A percentile compares a stretch with the other conserved stretches of the same genome.
Evolutionary conservation across 2,888 invertebrate genomes (phyloP).

Genomic region (Cistogaster globosa): DNA sequence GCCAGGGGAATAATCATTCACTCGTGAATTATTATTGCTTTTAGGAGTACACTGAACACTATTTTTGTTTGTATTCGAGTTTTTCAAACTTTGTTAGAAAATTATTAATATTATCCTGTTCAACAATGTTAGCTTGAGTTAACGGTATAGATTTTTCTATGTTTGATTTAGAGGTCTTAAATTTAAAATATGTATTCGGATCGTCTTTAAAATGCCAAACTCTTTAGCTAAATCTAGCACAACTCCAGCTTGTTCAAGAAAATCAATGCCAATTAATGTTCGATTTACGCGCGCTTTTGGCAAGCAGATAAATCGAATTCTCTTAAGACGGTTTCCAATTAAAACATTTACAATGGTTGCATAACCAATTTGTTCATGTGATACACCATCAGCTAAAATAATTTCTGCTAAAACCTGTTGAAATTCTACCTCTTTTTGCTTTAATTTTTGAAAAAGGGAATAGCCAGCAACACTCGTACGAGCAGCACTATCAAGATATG

Average conservation of each 20-base stretch:
- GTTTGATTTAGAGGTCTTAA: neutral
- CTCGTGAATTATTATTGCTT: neutral
- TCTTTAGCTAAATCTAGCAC: conserved; percentile 12
- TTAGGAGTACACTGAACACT: neutral
- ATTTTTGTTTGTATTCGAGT: conserved; percentile 5
- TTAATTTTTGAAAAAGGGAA: neutral
- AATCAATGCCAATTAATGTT: neutral
- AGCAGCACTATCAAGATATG: neutral
- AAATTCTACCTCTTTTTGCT: neutral
- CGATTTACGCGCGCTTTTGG: conserved; percentile 9
- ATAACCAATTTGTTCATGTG: conserved; percentile 38
- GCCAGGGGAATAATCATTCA: too few relatives aligned
- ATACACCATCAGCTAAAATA: neutral
- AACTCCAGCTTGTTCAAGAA: conserved; percentile 1
- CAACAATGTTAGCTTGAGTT: conserved; percentile 3
- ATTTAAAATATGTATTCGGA: neutral
- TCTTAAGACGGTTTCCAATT: conserved; percentile 52
- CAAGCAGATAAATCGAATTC: conserved; percentile 68
- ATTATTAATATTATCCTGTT: conserved; percentile 7
- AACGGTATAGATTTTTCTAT: neutral
- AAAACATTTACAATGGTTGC: conserved; percentile 39
- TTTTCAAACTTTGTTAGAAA: conserved; percentile 45
- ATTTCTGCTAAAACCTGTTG: conserved; percentile 1
- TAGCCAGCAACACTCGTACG: conserved; percentile 7
- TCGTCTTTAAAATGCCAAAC: conserved; percentile 7